Base-by-base conservation (phyloP, 2,113 vertebrate species). In the Loxodonta africana region DNA sequence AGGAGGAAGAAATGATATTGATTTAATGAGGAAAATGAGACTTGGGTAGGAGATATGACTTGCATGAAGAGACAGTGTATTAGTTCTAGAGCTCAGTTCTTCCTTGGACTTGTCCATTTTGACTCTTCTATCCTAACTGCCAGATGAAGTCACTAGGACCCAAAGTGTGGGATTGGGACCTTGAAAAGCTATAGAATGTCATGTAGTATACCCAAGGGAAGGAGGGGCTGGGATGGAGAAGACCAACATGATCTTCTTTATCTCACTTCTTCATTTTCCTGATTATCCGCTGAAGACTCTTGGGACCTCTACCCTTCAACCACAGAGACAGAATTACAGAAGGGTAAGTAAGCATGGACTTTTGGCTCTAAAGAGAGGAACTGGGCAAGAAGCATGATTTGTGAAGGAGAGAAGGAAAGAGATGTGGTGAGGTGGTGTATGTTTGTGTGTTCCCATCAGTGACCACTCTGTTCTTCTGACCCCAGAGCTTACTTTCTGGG, bases 401-500 rank as follows among this genome's bases (percentile, higher is more conserved):
- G 33, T 71, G 21, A 30, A 25, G 14, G 53, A 18, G 7, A 20
- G 9, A 30, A 25, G 33, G n/a, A 44, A 21, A 1, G 10, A 6
- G 8, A 9, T 0, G 5, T 18, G 14, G 14, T 8, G 51, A 76
- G 41, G 25, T 0, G 10, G 18, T 8, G 10, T 20, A 2, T 57
- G 12, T 20, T 1, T 21, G 14, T 17, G 4, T 1, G 8, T 5
- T 18, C 63, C 33, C 12, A 0, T 14, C 65, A n/a, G 21, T 20
- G 3, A 6, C 3, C 17, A 0, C 18, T 60, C n/a, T 65, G 30
- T 41, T 51, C 77, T 76, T 85, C 48, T 18, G 25, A 46, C 30
- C 26, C 37, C 90, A 98, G 95, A 33, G 6, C 28, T 3, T 5
- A 7, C 18, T 41, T 30, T 83, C 69, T 57, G 95, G 96, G 33